Evolutionary conservation across 1,140 invertebrate species (phyloP), one percentile per base, ranked within the genome.

Genomic region (Hycleus phaleratus): DNA sequence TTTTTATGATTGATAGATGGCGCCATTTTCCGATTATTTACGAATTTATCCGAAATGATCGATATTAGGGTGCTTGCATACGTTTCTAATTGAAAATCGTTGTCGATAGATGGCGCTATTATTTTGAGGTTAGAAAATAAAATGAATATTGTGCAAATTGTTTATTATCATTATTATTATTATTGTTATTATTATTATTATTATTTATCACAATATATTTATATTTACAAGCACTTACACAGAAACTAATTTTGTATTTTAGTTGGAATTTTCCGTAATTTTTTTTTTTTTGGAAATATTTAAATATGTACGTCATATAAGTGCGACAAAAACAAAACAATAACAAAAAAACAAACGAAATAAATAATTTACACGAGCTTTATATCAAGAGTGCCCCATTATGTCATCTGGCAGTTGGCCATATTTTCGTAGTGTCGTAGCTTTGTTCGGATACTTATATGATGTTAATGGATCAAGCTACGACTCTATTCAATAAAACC

Each of bases 171-270:
- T 18, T 18, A 18, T 18, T 18, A 18, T 18, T 18, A 18, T 18
- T 18, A 18, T 18, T 18, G 12, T 12, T 12, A 12, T 18, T 18
- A 18, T 18, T 18, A 18, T 18, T 18, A 18, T 18, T 18, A 18
- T 18, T 62, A 63, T 66, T 67, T 70, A 70, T 70, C 68, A 70
- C 68, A 70, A 70, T 70, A 65, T 67, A 18, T 18, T 18, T 18
- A 18, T 70, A 70, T 70, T 67, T 70, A 70, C 68, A 70, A 70
- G 68, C 68, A 68, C 67, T 70, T 67, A 68, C 63, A 70, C 68
- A 61, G 67, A 67, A 63, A 65, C 59, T 64, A 64, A 32, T 5
- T 68, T 64, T 18, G 18, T 18, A 18, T 18, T 63, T 63, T 55
- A 64, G 52, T 66, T 66, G 56, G 61, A 55, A 62, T 62, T 59